Percentiles rank a stretch among this genome's conserved stretches.
These are phyloP conservation scores for Zele albiditarsus DNA, from an alignment of 2,888 invertebrate genomes.

Conservation along the genomic window DNA sequence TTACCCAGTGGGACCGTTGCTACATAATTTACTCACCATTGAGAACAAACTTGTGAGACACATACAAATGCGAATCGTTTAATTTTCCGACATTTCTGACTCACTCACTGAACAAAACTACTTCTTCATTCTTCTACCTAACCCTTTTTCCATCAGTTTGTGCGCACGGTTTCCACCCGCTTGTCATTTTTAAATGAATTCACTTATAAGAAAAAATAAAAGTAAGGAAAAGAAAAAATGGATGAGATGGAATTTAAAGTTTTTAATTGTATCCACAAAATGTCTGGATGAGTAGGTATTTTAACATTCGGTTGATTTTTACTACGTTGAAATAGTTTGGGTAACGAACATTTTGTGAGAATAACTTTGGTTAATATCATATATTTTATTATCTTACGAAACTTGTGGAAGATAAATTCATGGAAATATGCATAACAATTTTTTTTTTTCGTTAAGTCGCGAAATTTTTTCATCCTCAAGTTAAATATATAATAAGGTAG, in stretches of 20 bases:
- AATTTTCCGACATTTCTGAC: constrained; percentile 52
- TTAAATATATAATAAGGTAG: neutral
- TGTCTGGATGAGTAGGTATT: neutral
- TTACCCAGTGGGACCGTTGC: constrained; percentile 55
- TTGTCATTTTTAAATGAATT: constrained; percentile 12
- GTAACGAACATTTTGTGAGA: neutral
- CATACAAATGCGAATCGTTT: constrained; percentile 57
- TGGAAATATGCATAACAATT: neutral
- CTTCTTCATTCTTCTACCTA: neutral
- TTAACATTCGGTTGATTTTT: constrained; percentile 10
- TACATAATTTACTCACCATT: constrained; percentile 65
- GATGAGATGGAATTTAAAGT: constrained; percentile 38
- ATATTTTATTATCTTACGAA: neutral
- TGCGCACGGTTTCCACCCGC: neutral
- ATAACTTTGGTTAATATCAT: neutral
- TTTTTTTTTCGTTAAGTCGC: neutral
- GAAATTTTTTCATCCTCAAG: neutral
- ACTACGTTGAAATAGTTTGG: neutral
- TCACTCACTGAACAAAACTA: constrained; percentile 40
- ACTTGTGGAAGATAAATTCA: neutral
- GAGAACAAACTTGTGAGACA: constrained; percentile 59
- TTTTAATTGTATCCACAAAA: constrained; percentile 49
- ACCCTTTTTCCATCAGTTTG: neutral
- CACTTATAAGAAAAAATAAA: neutral
- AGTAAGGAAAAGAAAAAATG: neutral